Evolutionary conservation across 1,140 invertebrate species (phyloP).

Genomic region (Trichoplusia ni): DNA sequence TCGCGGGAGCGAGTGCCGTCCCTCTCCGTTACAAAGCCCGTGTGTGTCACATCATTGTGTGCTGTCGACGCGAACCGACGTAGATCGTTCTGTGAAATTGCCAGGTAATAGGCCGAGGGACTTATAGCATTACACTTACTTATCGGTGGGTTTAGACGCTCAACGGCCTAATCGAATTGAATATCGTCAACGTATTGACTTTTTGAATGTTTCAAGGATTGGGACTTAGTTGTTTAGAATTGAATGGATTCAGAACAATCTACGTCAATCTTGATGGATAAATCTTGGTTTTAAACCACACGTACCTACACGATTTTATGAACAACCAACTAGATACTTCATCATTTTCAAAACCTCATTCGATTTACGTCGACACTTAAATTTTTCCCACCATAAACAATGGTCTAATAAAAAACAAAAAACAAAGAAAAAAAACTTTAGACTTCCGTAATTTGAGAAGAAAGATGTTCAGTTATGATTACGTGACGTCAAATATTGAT

Average conservation of each 20-base stretch:
- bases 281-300: too few species aligned
- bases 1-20: constrained; percentile 67
- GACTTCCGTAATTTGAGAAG: constrained; percentile 31
- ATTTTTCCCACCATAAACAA: not conserved
- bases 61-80: constrained; percentile 68
- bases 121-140: constrained; percentile 79
- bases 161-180: constrained; percentile 74
- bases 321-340: too few species aligned
- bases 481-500: constrained; percentile 40
- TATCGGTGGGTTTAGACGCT: constrained; percentile 74
- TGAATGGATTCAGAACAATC: not conserved
- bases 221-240: not conserved
- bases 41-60: constrained; percentile 74
- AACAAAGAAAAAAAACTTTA: not conserved
- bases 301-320: too few species aligned
- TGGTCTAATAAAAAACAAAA: constrained; percentile 11
- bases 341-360: too few species aligned
- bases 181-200: constrained; percentile 68
- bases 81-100: constrained; percentile 81
- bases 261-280: too few species aligned
- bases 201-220: constrained; percentile 51
- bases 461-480: constrained; percentile 43
- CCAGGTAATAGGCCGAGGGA: constrained; percentile 80
- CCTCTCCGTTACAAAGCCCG: constrained; percentile 68
- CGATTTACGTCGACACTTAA: too few species aligned